Evolutionary conservation across 1,140 invertebrate species (phyloP).

Genomic region (Danaus plexippus): DNA sequence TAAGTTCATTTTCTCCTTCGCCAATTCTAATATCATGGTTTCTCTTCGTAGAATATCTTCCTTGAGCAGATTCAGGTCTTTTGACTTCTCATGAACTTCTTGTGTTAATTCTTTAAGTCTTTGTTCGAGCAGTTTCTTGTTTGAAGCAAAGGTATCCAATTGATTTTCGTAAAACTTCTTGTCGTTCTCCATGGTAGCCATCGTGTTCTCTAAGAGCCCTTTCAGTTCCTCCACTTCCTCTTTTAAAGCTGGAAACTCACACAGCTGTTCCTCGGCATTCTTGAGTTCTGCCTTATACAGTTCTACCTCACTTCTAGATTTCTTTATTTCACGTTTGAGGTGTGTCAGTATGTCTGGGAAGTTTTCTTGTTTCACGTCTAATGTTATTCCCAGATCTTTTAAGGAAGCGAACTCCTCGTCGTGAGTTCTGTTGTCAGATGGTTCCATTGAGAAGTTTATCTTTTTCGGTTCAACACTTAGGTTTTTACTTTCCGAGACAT

Average conservation of each 20-base stretch:
- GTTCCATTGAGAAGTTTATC: slow-evolving; percentile 61
- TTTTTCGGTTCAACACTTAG: slow-evolving; percentile 62
- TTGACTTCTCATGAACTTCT: slow-evolving; percentile 70
- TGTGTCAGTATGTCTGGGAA: slow-evolving; percentile 67
- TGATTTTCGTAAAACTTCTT: slow-evolving; percentile 74
- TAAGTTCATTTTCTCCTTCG: slow-evolving; percentile 71
- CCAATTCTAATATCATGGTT: slow-evolving; percentile 74
- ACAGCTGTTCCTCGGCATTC: slow-evolving; percentile 69
- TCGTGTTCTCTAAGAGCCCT: slow-evolving; percentile 68
- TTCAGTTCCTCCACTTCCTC: slow-evolving; percentile 73
- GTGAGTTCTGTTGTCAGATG: slow-evolving; percentile 46
- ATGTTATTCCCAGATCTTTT: slow-evolving; percentile 50
- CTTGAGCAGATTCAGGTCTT: slow-evolving; percentile 73
- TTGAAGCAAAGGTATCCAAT: slow-evolving; percentile 67
- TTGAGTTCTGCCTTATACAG: slow-evolving; percentile 69
- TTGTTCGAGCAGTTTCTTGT: slow-evolving; percentile 72
- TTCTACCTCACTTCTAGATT: slow-evolving; percentile 69
- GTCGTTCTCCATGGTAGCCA: slow-evolving; percentile 71
- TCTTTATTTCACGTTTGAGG: slow-evolving; percentile 72
- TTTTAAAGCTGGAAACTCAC: slow-evolving; percentile 72
- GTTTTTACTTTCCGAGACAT: slow-evolving; percentile 52
- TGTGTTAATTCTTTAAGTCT: slow-evolving; percentile 73
- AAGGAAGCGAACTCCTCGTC: slow-evolving; percentile 52
- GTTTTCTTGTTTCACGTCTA: slow-evolving; percentile 58
- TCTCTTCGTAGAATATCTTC: slow-evolving; percentile 74